Conservation (phyloP, 2,888 invertebrate species). For the Trachelus iudaicus region DNA sequence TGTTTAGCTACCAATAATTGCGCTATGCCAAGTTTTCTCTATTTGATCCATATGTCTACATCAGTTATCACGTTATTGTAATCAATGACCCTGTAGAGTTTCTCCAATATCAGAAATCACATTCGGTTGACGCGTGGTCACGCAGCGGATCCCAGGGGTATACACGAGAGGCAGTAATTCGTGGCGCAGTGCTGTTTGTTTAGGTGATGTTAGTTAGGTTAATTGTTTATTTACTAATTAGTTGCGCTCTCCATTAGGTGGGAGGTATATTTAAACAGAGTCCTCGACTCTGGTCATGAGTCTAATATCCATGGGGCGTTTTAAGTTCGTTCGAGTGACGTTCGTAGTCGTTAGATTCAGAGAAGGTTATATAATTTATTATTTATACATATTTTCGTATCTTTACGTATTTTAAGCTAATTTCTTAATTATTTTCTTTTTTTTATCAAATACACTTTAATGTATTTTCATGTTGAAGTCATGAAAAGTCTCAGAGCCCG, state of each 20-base stretch:
- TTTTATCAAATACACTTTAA: background rate
- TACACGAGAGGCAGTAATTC: slow-evolving; percentile 14
- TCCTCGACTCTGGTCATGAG: background rate
- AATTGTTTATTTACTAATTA: slow-evolving; percentile 38
- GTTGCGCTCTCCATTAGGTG: slow-evolving; percentile 6
- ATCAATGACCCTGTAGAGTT: background rate
- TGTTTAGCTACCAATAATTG: background rate
- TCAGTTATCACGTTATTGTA: background rate
- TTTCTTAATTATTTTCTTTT: background rate
- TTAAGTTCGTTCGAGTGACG: background rate
- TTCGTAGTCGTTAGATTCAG: background rate
- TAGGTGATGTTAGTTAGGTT: slow-evolving; percentile 34
- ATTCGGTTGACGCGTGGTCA: background rate
- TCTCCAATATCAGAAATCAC: background rate
- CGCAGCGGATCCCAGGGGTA: background rate
- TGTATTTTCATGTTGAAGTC: no score
- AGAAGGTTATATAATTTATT: background rate
- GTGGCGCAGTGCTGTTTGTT: slow-evolving; percentile 31
- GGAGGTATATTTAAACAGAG: background rate
- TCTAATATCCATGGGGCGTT: background rate
- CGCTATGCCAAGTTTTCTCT: background rate
- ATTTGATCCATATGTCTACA: background rate
- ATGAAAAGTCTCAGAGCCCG: no score
- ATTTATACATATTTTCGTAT: background rate
- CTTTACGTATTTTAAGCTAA: background rate